Conservation (phyloP, 2,797 vertebrate genomes). For the Prionace glauca region DNA sequence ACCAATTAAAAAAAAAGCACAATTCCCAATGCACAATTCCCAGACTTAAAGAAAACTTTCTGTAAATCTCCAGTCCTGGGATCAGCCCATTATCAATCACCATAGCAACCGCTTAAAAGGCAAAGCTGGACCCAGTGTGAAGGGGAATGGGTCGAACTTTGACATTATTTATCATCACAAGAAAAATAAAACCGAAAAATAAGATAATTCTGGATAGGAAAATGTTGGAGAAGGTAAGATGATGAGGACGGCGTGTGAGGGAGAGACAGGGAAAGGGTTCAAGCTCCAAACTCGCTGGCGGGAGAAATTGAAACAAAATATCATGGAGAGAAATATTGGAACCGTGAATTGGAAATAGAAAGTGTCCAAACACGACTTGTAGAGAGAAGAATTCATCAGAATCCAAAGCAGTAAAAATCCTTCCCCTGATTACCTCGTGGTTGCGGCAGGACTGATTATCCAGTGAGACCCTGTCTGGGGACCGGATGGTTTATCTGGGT, state of each 20-base stretch:
- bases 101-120: neutral
- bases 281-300: too few species aligned
- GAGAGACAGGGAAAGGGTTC: neutral
- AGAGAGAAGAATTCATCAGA: neutral
- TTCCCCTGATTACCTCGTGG: neutral
- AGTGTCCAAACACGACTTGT: too few species aligned
- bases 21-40: accelerated
- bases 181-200: neutral
- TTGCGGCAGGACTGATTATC: neutral
- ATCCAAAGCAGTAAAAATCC: neutral
- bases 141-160: neutral
- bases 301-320: neutral
- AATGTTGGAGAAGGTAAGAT: neutral
- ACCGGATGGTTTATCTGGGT: neutral
- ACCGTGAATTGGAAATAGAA: too few species aligned
- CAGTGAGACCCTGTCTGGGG: accelerated
- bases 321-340: too few species aligned
- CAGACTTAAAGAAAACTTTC: too few species aligned
- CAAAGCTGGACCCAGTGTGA: neutral
- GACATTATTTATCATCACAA: neutral
- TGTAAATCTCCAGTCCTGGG: neutral
- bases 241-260: too few species aligned
- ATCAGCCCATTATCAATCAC: too few species aligned
- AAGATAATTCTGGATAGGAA: neutral
- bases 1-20: neutral